Evolutionary conservation across 2,888 invertebrate species (phyloP).

Genomic region (Sinhomidia bicolor): DNA sequence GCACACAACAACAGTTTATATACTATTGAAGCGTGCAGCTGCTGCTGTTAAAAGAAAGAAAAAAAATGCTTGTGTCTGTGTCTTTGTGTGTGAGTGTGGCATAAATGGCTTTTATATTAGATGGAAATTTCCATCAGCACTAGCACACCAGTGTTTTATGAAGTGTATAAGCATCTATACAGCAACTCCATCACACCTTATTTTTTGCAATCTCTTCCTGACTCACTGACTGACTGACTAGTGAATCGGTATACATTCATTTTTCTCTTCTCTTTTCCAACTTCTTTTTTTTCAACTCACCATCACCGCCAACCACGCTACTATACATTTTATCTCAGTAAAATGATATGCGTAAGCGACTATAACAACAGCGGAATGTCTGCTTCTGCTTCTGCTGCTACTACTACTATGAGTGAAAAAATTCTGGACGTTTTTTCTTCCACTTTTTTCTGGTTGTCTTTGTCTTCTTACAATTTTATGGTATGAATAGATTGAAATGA

Average conservation of each 20-base stretch:
- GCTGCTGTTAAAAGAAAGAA: not conserved
- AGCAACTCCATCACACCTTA: slow-evolving; percentile 23
- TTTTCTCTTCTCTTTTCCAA: not conserved
- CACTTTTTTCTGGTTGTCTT: not conserved
- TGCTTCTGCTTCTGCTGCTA: not conserved
- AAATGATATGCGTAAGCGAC: too few relatives aligned
- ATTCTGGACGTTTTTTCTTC: not conserved
- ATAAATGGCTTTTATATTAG: not conserved
- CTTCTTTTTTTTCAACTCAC: not conserved
- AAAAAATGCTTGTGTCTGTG: not conserved
- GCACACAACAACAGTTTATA: not conserved
- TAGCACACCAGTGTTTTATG: too few relatives aligned
- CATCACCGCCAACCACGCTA: not conserved
- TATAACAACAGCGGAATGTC: too few relatives aligned
- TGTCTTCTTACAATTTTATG: not conserved
- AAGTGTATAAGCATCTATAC: not conserved
- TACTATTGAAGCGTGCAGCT: too few relatives aligned
- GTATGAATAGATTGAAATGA: slow-evolving; percentile 2
- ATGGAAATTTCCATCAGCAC: not conserved
- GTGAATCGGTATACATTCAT: not conserved
- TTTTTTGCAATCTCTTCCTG: not conserved
- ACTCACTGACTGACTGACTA: too few relatives aligned
- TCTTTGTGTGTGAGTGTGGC: too few relatives aligned
- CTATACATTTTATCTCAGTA: too few relatives aligned
- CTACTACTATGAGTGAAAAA: not conserved